phyloP scores from a whole-genome alignment of 2,888 invertebrate species.

The Liodrosophila aerea region DNA sequence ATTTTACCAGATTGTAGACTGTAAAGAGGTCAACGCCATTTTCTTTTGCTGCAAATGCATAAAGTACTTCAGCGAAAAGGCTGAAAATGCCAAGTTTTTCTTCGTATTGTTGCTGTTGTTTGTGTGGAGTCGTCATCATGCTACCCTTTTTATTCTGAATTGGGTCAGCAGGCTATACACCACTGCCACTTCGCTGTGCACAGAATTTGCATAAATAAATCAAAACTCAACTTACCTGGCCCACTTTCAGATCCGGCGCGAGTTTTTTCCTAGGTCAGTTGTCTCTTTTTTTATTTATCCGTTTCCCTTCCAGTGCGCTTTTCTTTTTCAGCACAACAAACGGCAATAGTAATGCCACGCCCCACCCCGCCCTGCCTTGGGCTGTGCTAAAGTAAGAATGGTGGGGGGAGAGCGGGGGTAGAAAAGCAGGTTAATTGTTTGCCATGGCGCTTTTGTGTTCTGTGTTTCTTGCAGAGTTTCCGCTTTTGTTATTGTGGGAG shows the following conservation, averaged over 20 bases:
- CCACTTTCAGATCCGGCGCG: constrained; percentile 14
- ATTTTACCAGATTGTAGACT: too few species aligned
- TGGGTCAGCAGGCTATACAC: constrained; percentile 34
- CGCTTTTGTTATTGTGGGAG: constrained; percentile 30
- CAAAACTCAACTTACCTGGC: constrained; percentile 37
- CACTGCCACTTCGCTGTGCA: constrained; percentile 2
- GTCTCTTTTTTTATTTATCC: constrained; percentile 12
- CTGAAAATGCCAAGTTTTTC: too few species aligned
- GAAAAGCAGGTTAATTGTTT: constrained; percentile 63
- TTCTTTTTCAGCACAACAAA: not conserved
- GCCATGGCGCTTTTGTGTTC: constrained; percentile 19
- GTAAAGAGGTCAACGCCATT: too few species aligned
- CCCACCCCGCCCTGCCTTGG: too few species aligned
- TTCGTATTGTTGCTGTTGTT: not conserved
- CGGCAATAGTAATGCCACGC: too few species aligned
- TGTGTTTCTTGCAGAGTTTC: constrained; percentile 34
- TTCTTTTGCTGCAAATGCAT: not conserved
- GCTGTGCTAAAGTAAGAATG: too few species aligned
- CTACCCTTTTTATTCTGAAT: constrained; percentile 6
- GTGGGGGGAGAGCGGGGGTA: constrained; percentile 9
- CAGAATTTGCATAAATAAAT: constrained; percentile 59
- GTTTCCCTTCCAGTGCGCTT: constrained; percentile 6
- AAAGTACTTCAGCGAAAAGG: too few species aligned
- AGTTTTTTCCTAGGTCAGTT: constrained; percentile 17
- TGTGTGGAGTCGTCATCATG: not conserved